Conservation (phyloP, 2,888 invertebrate species). For the Heteromyza rotundicornis region DNA sequence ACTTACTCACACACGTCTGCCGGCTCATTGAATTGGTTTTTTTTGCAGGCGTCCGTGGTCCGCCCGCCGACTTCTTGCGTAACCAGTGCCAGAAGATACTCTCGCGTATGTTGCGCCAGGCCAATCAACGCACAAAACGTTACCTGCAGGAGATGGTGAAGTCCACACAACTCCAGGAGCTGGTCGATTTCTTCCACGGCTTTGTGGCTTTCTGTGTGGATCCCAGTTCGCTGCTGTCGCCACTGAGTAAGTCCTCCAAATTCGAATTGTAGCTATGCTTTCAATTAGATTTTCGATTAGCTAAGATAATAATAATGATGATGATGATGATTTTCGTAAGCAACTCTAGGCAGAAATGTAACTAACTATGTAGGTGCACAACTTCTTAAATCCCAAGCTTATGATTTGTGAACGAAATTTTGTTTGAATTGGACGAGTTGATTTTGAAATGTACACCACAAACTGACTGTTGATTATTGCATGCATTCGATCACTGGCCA, state of each 20-base stretch:
- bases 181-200: constrained; percentile 93
- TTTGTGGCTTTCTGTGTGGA: constrained; percentile 96
- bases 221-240: constrained; percentile 83
- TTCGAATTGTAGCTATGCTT: constrained; percentile 17
- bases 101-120: constrained; percentile 74
- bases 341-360: constrained; percentile 29
- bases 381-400: constrained; percentile 5
- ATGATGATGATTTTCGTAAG: constrained; percentile 12
- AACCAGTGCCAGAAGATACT: constrained; percentile 85
- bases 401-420: background rate
- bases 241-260: constrained; percentile 75
- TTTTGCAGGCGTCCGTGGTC: constrained; percentile 70
- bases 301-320: no score
- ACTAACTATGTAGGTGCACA: constrained; percentile 15
- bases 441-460: background rate
- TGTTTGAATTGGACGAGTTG: constrained; percentile 10
- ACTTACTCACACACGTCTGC: no score
- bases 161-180: constrained; percentile 77
- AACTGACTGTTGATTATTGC: constrained; percentile 4
- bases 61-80: constrained; percentile 88
- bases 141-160: constrained; percentile 77
- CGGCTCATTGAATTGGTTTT: background rate
- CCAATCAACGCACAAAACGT: constrained; percentile 64
- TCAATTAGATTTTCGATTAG: constrained; percentile 16
- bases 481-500: background rate